Conservation (phyloP, 1,140 invertebrate species). For the Drosophila nigrodunni region DNA sequence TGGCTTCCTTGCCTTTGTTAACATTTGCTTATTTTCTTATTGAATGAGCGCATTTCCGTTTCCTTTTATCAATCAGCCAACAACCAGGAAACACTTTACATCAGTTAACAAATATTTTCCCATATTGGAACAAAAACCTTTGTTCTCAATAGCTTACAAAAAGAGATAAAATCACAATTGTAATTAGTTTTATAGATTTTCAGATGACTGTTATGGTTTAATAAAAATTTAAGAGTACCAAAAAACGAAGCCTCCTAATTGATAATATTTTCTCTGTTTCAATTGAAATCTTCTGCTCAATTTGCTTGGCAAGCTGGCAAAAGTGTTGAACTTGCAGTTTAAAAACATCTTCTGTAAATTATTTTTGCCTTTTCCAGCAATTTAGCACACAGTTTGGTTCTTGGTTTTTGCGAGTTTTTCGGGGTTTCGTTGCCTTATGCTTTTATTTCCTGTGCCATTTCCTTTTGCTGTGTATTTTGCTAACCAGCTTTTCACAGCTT, state of each 20-base stretch:
- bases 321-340: constrained; percentile 21
- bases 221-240: not conserved
- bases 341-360: constrained; percentile 60
- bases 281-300: constrained; percentile 60
- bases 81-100: constrained; percentile 13
- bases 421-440: constrained; percentile 42
- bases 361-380: constrained; percentile 63
- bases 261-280: not conserved
- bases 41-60: constrained; percentile 38
- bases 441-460: constrained; percentile 64
- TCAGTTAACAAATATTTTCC: not conserved
- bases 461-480: constrained; percentile 43
- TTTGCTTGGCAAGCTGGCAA: constrained; percentile 43
- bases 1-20: constrained; percentile 37
- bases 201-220: not conserved
- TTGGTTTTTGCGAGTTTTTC: constrained; percentile 22
- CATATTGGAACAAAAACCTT: constrained; percentile 2
- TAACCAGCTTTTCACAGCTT: constrained; percentile 26
- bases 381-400: constrained; percentile 55
- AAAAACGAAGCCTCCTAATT: not conserved
- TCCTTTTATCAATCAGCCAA: constrained; percentile 15
- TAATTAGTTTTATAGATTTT: constrained; percentile 8
- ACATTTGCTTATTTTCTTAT: constrained; percentile 31
- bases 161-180: not conserved
- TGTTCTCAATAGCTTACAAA: not conserved